phyloP scores from a whole-genome alignment of 2,113 vertebrate genomes.

The Vulpes lagopus region DNA sequence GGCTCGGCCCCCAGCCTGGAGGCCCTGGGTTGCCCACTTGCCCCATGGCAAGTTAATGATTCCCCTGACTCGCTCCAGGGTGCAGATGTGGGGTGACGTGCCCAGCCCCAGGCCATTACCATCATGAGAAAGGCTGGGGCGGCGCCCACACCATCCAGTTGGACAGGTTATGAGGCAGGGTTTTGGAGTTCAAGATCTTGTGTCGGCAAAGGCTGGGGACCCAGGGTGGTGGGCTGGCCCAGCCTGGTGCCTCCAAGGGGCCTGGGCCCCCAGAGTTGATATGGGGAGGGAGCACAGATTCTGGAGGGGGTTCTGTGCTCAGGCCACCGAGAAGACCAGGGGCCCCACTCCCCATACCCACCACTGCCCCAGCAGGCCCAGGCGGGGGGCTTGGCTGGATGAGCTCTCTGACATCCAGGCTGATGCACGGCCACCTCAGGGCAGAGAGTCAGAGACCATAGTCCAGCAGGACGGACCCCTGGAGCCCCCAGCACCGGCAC shows the following conservation, averaged over 20 bases:
- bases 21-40: neutral
- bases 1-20: neutral
- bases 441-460: neutral
- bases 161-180: neutral
- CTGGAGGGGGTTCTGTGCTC: neutral
- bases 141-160: neutral
- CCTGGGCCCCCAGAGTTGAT: neutral
- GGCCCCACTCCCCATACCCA: too few relatives aligned
- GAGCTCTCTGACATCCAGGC: neutral
- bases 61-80: neutral
- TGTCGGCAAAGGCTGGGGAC: neutral
- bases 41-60: neutral
- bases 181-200: neutral
- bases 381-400: neutral
- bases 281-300: accelerated
- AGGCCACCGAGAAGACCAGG: neutral
- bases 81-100: neutral
- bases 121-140: neutral
- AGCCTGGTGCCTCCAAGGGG: neutral
- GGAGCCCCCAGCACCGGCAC: neutral
- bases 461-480: neutral
- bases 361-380: neutral
- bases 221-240: neutral
- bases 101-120: neutral
- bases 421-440: neutral